A percentile compares a stretch with the other conserved stretches of the same genome.
phyloP scores from a whole-genome alignment of 2,888 invertebrate species.

The Mythimna vitellina region DNA sequence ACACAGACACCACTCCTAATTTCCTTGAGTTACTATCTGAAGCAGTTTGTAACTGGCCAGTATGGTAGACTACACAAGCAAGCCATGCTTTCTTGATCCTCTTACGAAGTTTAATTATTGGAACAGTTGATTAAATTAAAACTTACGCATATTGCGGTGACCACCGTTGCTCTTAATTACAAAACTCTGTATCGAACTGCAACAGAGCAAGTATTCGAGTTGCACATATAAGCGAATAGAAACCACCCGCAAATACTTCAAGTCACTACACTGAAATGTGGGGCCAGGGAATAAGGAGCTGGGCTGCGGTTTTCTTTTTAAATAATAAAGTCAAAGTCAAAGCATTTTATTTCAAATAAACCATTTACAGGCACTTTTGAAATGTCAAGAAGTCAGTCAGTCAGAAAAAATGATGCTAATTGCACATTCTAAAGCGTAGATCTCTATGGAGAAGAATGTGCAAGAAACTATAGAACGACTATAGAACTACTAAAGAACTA shows the following conservation, averaged over 20 bases:
- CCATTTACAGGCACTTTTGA: no score
- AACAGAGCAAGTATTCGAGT: conserved; percentile 32
- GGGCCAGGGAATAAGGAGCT: conserved; percentile 18
- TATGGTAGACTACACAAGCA: neutral
- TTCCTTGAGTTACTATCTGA: neutral
- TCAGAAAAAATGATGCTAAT: no score
- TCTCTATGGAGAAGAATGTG: no score
- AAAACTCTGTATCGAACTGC: conserved; percentile 41
- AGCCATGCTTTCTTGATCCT: neutral
- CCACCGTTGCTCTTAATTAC: conserved; percentile 47
- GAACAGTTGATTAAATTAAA: conserved; percentile 29
- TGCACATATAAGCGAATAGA: conserved; percentile 50
- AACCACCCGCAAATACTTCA: conserved; percentile 39
- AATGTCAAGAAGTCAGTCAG: no score
- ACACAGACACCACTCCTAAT: neutral
- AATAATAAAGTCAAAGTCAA: no score
- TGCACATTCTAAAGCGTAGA: no score
- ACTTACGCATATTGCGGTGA: conserved; percentile 47
- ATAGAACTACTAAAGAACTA: no score
- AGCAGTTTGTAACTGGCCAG: no score
- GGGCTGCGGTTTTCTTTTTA: no score
- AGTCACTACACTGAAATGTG: conserved; percentile 28
- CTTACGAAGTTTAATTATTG: neutral
- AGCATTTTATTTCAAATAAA: no score
- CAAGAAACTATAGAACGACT: no score